Evolutionary conservation across 2,888 invertebrate genomes (phyloP), one percentile per base, ranked within the genome.

Genomic region (Cabera pusaria): DNA sequence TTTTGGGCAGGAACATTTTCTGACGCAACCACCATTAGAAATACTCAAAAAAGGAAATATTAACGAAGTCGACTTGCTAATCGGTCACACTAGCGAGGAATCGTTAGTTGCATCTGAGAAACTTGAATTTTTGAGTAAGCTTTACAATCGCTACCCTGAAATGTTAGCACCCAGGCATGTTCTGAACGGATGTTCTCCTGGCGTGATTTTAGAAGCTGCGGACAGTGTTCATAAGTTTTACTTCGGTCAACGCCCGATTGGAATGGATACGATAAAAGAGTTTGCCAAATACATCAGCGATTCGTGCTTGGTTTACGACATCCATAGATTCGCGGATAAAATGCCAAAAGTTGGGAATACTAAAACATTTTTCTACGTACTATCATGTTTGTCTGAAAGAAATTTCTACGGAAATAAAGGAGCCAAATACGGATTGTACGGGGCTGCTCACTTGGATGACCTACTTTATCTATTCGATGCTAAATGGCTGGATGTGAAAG

Each of bases 61-160:
- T 2, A 72, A 72, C 25, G 54, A 73, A 18, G 86, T 92, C 1
- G 94, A 95, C 0, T 86, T 94, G 66, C 90, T 96, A 61, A 85
- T 93, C 10, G 95, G 95, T 1, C 67, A 93, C 4, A 95, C 93
- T 5, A 90, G 90, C 1, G 90, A 93, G 34, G 95, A 95, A 78
- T 91, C 93, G 0, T 11, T 70, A 6, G 1, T 70, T 1, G 54
- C 28, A 0, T 12, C 67, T 7, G 16, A 37, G 1, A 0, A 3
- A 1, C 58, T 59, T 29, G 9, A 35, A 0, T 10, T 0, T 8
- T 14, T 9, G 1, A 5, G 56, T 0, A 31, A 59, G 0, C n/a
- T 50, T 0, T 72, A 64, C 29, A 52, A 55, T 5, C 57, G 44
- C 34, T 68, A 64, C 18, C 44, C 58, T 5, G 80, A 80, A 39